Evolutionary conservation across 2,113 vertebrate species (phyloP).

Genomic region (Epinephelus cyanopodus): DNA sequence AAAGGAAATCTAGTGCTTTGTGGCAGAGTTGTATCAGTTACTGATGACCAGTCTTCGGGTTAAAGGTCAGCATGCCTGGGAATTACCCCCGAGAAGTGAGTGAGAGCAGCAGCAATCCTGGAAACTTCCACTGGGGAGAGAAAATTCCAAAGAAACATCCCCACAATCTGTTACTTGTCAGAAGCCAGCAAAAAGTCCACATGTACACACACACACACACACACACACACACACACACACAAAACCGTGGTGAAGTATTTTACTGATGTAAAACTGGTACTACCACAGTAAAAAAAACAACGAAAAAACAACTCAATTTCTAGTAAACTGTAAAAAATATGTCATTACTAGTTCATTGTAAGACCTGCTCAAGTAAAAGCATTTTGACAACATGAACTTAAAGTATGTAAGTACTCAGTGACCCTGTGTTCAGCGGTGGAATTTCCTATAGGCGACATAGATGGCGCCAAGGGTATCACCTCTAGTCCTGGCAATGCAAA

Average conservation of each 20-base stretch:
- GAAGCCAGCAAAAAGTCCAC: conserved; percentile 18
- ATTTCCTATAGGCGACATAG: too few relatives aligned
- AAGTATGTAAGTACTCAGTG: not conserved
- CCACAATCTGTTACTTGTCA: conserved; percentile 42
- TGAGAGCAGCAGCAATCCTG: conserved; percentile 17
- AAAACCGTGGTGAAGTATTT: not conserved
- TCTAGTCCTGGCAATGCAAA: too few relatives aligned
- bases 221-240: not conserved
- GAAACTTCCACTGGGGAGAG: conserved; percentile 29
- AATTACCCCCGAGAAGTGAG: conserved; percentile 26
- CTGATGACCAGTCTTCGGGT: not conserved
- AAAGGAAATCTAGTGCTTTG: not conserved
- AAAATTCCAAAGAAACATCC: conserved; percentile 11
- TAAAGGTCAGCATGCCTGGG: conserved; percentile 33
- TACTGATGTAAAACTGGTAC: not conserved
- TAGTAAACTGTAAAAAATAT: too few relatives aligned
- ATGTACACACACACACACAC: not conserved
- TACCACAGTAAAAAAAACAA: not conserved
- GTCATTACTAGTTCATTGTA: too few relatives aligned
- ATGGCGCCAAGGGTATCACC: too few relatives aligned
- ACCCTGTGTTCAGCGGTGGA: too few relatives aligned
- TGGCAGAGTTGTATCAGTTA: not conserved
- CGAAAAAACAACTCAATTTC: too few relatives aligned
- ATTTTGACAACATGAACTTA: not conserved
- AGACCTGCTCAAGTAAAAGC: not conserved